Base-by-base conservation (phyloP, 2,888 invertebrate genomes). In the Drosophila yooni region DNA sequence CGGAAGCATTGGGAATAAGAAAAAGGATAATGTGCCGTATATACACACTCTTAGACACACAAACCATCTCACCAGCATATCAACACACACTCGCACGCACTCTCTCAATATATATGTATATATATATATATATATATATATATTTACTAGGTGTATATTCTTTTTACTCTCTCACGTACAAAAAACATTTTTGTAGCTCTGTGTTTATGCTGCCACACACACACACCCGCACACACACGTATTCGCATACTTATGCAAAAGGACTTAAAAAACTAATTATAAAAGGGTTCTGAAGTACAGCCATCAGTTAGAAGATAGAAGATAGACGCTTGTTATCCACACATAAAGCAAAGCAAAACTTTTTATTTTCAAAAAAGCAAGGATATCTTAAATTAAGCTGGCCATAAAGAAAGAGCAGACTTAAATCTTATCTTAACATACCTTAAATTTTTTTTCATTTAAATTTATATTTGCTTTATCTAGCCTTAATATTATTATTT, bases 1-100 rank as follows among this genome's bases (percentile, higher is more conserved):
- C 75, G 70, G 53, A 70, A 77, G 75, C 71, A 67, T 81, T 70
- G 79, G 68, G 79, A 74, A 82, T 88, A 88, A 88, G 88, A 85
- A 80, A 82, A 78, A 76, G 76, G 74, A 85, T 80, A 70, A 80
- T 71, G 62, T 72, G 63, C 29, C 65, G 54, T 34, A 67, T n/a
- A 59, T 15, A 50, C 34, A 51, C 8, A 34, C 36, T 50, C 13
- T 66, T 34, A 51, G 11, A 25, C 50, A 34, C 21, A 53, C 57
- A 57, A n/a, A 31, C 29, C 18, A 18, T 15, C 21, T 21, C 6
- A 43, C 3, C 38, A 53, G 27, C 34, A 38, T 18, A 34, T 21
- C 38, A n/a, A 40, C 34, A 18, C 33, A 33, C 33, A 33, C 33
- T 33, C 33, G 33, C 36, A 53, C 34, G 40, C 43, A 38, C 33